Evolutionary conservation across 1,140 invertebrate species (phyloP), one percentile per base, ranked within the genome.

Genomic region (Drosophila bifasciata): DNA sequence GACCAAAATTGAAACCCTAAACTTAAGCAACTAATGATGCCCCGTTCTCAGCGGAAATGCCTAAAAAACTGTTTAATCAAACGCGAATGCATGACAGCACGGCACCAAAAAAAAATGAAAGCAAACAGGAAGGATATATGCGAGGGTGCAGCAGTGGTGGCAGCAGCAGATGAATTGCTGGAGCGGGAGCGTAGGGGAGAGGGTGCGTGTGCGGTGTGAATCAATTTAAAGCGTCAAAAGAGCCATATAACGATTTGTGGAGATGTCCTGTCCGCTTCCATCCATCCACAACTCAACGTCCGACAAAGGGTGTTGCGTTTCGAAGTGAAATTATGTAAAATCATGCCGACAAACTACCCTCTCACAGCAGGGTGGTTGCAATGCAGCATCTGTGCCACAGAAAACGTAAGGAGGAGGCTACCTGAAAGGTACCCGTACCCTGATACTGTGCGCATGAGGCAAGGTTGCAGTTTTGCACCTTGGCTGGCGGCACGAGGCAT

Each of bases 61-160:
- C 69, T 90, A 88, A 86, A 90, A 90, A 90, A 86, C 32, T 83
- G 76, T 76, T 90, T 77, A 83, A 83, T 90, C 86, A 90, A 90
- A 90, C 62, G 83, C 67, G 76, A 88, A 81, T 70, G 80, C 86
- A 86, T 86, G 86, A 86, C 86, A 79, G 71, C 67, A 89, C 81
- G 81, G 58, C 53, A 67, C 17, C 28, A 28, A 28, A 51, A 81
- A 78, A 73, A 71, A 13, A 4, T 36, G 17, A 21, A 7, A 53
- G 57, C 17, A 41, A 66, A 40, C 73, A 76, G 73, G 63, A 76
- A 39, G 63, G 51, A 74, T 36, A 43, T 36, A 53, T 41, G 70
- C 59, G 77, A 52, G 60, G 76, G 57, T 60, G 79, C 61, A 62
- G 69, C 25, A 46, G 32, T n/a, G n/a, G n/a, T n/a, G n/a, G n/a